These are phyloP conservation scores for Trisateles emortualis DNA, from an alignment of 2,888 invertebrate species.

Conservation along the genomic window DNA sequence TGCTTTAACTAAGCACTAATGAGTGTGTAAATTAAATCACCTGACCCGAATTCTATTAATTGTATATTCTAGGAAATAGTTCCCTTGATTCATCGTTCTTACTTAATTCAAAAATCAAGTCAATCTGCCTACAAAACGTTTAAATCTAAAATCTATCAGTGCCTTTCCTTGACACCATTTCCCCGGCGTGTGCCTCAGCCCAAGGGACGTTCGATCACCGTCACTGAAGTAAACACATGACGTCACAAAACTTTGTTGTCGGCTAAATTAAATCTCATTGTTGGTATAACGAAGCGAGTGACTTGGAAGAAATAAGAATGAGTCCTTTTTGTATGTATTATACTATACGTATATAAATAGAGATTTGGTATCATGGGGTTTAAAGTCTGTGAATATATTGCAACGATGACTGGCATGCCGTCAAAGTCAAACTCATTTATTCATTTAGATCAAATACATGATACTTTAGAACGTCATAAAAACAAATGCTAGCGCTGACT, in stretches of 20 bases:
- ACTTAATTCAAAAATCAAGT: not conserved
- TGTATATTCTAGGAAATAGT: too few relatives aligned
- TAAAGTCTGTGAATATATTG: not conserved
- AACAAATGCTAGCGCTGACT: too few relatives aligned
- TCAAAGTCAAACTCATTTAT: too few relatives aligned
- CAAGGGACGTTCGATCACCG: constrained; percentile 74
- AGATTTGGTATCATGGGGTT: constrained; percentile 5
- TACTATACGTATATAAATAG: constrained; percentile 31
- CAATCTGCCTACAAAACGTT: not conserved
- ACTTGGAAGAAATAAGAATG: constrained; percentile 48
- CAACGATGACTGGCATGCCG: not conserved
- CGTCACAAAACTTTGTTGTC: constrained; percentile 49
- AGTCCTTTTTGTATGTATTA: constrained; percentile 31
- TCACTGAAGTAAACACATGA: constrained; percentile 55
- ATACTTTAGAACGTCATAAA: too few relatives aligned
- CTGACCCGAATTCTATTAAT: too few relatives aligned
- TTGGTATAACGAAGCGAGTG: constrained; percentile 59
- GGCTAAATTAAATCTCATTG: constrained; percentile 71
- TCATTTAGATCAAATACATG: too few relatives aligned
- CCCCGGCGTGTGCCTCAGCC: constrained; percentile 29
- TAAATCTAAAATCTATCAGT: constrained; percentile 6
- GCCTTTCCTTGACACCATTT: constrained; percentile 10
- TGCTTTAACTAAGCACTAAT: too few relatives aligned
- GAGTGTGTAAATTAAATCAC: too few relatives aligned
- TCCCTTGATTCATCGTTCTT: not conserved